phyloP scores from a whole-genome alignment of 2,888 invertebrate genomes.

The Bhutanitis thaidina region DNA sequence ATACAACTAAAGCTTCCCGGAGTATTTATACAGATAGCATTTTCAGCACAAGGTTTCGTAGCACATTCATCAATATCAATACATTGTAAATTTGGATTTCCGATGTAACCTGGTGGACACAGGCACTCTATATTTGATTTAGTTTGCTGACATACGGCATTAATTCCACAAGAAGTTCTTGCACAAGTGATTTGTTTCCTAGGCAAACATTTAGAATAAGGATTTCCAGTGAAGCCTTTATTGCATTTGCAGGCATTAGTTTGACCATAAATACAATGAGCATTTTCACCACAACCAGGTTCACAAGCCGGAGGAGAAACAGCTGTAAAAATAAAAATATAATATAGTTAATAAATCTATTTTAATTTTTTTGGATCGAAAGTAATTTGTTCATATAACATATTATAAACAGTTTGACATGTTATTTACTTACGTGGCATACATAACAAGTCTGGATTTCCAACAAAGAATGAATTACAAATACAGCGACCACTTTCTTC shows the following conservation, averaged over 20 bases:
- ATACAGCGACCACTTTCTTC: constrained; percentile 89
- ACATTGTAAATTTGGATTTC: constrained; percentile 93
- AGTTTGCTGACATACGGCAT: constrained; percentile 89
- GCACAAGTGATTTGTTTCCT: constrained; percentile 86
- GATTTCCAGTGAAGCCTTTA: constrained; percentile 91
- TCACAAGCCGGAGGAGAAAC: constrained; percentile 87
- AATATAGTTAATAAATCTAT: too few species aligned
- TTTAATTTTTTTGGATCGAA: constrained; percentile 5
- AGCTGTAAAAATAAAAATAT: constrained; percentile 72
- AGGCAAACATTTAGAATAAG: constrained; percentile 89
- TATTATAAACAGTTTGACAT: too few species aligned
- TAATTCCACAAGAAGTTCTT: constrained; percentile 85
- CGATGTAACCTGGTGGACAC: constrained; percentile 90
- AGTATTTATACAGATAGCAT: constrained; percentile 94
- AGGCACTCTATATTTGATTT: constrained; percentile 88
- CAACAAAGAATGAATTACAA: constrained; percentile 92
- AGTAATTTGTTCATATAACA: constrained; percentile 3
- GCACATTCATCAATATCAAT: constrained; percentile 91
- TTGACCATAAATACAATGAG: constrained; percentile 91
- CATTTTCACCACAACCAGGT: constrained; percentile 89
- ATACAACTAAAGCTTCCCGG: constrained; percentile 93
- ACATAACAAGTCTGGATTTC: constrained; percentile 93
- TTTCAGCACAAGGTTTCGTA: constrained; percentile 88
- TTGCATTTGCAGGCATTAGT: constrained; percentile 91
- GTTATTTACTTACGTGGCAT: constrained; percentile 89